Conservation (phyloP, 2,888 invertebrate species). For the Euzophera pinguis region DNA sequence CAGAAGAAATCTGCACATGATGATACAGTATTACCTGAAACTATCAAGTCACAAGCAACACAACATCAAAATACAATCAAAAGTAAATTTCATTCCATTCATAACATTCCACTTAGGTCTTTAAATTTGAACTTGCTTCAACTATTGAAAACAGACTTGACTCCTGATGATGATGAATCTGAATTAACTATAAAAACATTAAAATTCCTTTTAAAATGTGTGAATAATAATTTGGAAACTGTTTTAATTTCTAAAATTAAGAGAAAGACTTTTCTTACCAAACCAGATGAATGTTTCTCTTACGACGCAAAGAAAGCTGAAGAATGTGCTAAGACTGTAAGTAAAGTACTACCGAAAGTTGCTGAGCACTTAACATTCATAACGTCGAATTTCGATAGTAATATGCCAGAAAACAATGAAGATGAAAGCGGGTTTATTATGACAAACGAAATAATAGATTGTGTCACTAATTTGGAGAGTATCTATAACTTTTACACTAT, state of each 20-base stretch:
- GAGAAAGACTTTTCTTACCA: constrained; percentile 55
- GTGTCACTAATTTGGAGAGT: constrained; percentile 72
- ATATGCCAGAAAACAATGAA: constrained; percentile 33
- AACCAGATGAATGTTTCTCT: constrained; percentile 35
- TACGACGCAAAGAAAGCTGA: constrained; percentile 57
- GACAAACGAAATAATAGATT: constrained; percentile 41
- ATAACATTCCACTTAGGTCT: constrained; percentile 50
- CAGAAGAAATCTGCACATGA: constrained; percentile 42
- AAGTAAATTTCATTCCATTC: constrained; percentile 41
- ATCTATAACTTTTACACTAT: constrained; percentile 78
- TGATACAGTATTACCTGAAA: constrained; percentile 56
- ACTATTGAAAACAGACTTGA: constrained; percentile 50
- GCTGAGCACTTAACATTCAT: constrained; percentile 49
- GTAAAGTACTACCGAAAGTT: constrained; percentile 51
- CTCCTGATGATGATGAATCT: constrained; percentile 31
- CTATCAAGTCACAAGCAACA: constrained; percentile 51
- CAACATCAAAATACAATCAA: constrained; percentile 43
- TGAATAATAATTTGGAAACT: constrained; percentile 48
- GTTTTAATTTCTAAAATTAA: constrained; percentile 60
- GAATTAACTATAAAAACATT: constrained; percentile 52
- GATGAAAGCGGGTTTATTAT: constrained; percentile 39
- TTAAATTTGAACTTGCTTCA: constrained; percentile 52
- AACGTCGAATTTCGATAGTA: constrained; percentile 43
- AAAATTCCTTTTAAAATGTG: constrained; percentile 50
- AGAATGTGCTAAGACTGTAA: constrained; percentile 49